Base-by-base conservation (phyloP, 1,140 invertebrate genomes). In the Limonius californicus region DNA sequence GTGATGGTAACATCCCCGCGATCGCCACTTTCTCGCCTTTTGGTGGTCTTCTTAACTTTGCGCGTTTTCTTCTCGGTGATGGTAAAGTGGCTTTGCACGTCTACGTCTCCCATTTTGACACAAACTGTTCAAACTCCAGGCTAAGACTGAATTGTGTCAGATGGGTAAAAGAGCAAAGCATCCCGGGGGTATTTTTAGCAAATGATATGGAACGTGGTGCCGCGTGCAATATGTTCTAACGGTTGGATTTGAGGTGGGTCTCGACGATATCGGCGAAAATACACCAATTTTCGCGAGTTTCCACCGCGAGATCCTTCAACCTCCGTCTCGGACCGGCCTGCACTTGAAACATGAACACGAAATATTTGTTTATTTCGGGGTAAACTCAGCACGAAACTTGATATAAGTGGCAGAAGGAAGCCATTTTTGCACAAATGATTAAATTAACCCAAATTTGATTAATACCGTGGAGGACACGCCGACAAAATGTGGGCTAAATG, bases 21-120 rank as follows among this genome's bases (percentile, higher is more conserved):
- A 75, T 87, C 85, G 74, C 85, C 83, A 69, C 84, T 87, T 68
- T 85, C 87, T 76, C 91, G 89, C 77, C 88, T 84, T 74, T 89
- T 85, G 76, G 86, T 88, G 69, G 86, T 85, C 81, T 92, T 94
- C 83, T 92, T 92, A 80, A 91, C 88, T 85, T 92, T 92, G 79
- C 89, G 88, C 76, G 89, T 89, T 81, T 92, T 92, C 77, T 88
- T 86, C 82, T 91, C 88, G 68, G 88, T 89, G 72, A 88, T 87
- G 72, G 87, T 87, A 77, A 85, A 90, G 80, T 90, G 88, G 82
- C 89, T 88, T 82, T 87, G 85, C 62, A 88, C 85, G 79, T 92
- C 90, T 75, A 92, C 90, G 83, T 92, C 90, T 77, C 89, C 89
- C 90, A 93, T 91, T 78, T 80, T 77, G 61, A 65, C 67, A 65